Evolutionary conservation across 2,888 invertebrate species (phyloP).

Genomic region (Tachystola acroxantha): DNA sequence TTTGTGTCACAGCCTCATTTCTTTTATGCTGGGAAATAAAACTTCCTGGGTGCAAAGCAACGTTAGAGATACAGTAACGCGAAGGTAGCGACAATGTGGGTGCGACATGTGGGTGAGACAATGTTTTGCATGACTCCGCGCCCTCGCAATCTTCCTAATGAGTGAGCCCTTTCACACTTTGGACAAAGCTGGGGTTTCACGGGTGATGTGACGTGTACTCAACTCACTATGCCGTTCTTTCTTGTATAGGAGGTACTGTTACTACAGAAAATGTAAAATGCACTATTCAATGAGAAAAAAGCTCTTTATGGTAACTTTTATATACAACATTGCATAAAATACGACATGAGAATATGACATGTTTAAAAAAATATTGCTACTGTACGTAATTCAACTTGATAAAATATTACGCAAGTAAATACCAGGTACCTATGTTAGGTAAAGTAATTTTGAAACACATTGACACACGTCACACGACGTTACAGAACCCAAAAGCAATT

Average conservation of each 20-base stretch:
- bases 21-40: conserved; percentile 51
- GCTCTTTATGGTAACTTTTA: too few relatives aligned
- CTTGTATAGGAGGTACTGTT: too few relatives aligned
- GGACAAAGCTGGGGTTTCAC: conserved; percentile 71
- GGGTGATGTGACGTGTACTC: conserved; percentile 70
- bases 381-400: too few relatives aligned
- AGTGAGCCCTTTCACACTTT: conserved; percentile 74
- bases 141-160: conserved; percentile 78
- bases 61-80: conserved; percentile 47
- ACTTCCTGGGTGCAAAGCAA: conserved; percentile 56
- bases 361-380: too few relatives aligned
- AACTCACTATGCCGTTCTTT: conserved; percentile 57
- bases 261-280: too few relatives aligned
- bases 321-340: too few relatives aligned
- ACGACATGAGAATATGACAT: too few relatives aligned
- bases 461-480: too few relatives aligned
- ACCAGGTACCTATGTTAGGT: too few relatives aligned
- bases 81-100: conserved; percentile 51
- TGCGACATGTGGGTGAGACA: conserved; percentile 46
- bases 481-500: too few relatives aligned
- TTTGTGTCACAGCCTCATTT: conserved; percentile 49
- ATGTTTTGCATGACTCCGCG: conserved; percentile 53
- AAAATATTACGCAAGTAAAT: too few relatives aligned
- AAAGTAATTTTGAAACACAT: too few relatives aligned
- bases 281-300: conserved; percentile 27